Percentiles rank a stretch among this genome's conserved stretches.
Evolutionary conservation across 2,888 invertebrate species (phyloP).

Genomic region (Dromius quadrimaculatus): DNA sequence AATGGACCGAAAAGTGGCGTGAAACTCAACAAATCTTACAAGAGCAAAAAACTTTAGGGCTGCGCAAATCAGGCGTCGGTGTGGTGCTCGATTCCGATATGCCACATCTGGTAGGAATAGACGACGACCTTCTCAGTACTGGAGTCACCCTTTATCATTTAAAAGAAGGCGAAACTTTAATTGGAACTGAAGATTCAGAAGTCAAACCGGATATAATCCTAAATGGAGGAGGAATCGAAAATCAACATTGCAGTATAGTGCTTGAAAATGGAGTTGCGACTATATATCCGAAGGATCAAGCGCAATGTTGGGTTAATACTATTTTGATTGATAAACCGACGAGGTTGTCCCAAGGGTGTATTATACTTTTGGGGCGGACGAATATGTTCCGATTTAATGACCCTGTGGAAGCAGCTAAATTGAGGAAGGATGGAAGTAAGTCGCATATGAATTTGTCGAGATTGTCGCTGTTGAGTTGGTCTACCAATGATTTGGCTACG

Average conservation of each 20-base stretch:
- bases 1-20: conserved; percentile 95
- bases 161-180: conserved; percentile 89
- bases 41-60: conserved; percentile 87
- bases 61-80: conserved; percentile 89
- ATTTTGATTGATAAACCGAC: conserved; percentile 82
- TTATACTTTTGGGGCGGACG: conserved; percentile 73
- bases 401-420: conserved; percentile 87
- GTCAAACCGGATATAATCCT: conserved; percentile 83
- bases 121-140: conserved; percentile 89
- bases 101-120: conserved; percentile 93
- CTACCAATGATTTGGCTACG: conserved; percentile 83
- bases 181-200: conserved; percentile 82
- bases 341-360: conserved; percentile 81
- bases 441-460: conserved; percentile 83
- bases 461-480: conserved; percentile 84
- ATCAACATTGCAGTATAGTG: conserved; percentile 82
- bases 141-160: conserved; percentile 92
- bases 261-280: conserved; percentile 80
- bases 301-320: conserved; percentile 87
- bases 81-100: conserved; percentile 91
- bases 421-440: conserved; percentile 80
- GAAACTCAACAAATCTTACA: conserved; percentile 89
- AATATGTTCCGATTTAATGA: conserved; percentile 86
- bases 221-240: conserved; percentile 80
- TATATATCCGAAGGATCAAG: conserved; percentile 77